These are phyloP conservation scores for Hydropotes inermis DNA, from an alignment of 2,113 vertebrate genomes.

Conservation along the genomic window DNA sequence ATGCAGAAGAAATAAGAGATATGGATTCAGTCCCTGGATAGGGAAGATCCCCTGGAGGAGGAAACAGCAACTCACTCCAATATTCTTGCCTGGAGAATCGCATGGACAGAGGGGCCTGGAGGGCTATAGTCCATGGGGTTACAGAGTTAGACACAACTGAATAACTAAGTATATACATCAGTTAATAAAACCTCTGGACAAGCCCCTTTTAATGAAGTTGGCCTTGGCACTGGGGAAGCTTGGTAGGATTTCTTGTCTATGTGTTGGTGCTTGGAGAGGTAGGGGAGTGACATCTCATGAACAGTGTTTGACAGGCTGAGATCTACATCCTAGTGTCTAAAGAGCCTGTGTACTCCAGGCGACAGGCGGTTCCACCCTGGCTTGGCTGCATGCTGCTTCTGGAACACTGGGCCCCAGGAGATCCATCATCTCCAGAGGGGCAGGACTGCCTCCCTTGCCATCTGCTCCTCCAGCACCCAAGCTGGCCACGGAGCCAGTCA, in stretches of 20 bases:
- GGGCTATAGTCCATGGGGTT: not conserved
- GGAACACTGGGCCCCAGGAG: too few species aligned
- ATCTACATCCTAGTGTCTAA: too few species aligned
- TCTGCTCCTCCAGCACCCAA: not conserved
- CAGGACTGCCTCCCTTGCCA: not conserved
- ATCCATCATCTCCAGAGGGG: not conserved
- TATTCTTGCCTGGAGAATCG: not conserved
- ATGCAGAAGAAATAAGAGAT: not conserved
- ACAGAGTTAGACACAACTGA: not conserved
- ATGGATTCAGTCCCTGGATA: not conserved
- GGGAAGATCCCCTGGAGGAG: not conserved
- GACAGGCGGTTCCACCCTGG: not conserved
- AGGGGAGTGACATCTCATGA: not conserved
- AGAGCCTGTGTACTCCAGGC: not conserved
- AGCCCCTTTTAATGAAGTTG: not conserved
- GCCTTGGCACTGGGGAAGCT: not conserved
- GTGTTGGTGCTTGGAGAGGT: not conserved
- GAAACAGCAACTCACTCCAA: not conserved
- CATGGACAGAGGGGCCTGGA: not conserved
- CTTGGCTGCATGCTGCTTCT: not conserved
- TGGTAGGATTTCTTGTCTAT: not conserved
- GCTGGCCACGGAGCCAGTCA: not conserved
- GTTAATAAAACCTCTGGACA: not conserved
- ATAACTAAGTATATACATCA: not conserved
- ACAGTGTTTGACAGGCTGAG: not conserved